Conservation (phyloP, 92 coral and sea anemone species). For the Porites divaricata region DNA sequence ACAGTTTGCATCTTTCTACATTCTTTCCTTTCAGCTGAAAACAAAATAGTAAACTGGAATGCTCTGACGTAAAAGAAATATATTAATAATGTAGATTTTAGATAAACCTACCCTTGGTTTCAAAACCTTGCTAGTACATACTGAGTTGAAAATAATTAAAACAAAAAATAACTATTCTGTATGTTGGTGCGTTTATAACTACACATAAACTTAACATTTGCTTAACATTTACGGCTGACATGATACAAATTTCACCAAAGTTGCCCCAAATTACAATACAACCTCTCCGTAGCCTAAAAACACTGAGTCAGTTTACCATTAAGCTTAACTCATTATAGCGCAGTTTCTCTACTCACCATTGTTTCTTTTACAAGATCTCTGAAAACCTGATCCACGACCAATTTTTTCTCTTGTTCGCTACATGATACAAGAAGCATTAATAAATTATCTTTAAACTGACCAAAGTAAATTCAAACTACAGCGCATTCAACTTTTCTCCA, state of each 20-base stretch:
- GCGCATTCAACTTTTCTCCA: neutral
- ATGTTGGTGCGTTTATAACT: too few species aligned
- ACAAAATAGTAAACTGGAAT: neutral
- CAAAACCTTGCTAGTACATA: too few species aligned
- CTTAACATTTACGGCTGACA: too few species aligned
- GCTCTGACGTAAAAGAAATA: neutral
- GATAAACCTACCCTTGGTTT: too few species aligned
- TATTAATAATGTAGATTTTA: too few species aligned
- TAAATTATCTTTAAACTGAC: neutral
- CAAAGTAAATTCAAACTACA: neutral
- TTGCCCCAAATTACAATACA: too few species aligned
- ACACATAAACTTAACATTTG: too few species aligned
- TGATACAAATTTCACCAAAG: too few species aligned
- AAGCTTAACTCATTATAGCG: neutral
- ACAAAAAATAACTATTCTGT: too few species aligned
- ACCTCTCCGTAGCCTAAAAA: too few species aligned
- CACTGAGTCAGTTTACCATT: too few species aligned
- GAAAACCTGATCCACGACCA: conserved; percentile 89
- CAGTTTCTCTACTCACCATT: conserved; percentile 61
- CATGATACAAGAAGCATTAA: neutral
- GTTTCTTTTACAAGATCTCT: conserved; percentile 85
- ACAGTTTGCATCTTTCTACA: conserved; percentile 61
- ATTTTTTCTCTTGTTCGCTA: conserved; percentile 89
- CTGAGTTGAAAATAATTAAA: too few species aligned
- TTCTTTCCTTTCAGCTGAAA: conserved; percentile 54